Conservation (phyloP, 2,888 invertebrate genomes). For the Epicampocera succincta region DNA sequence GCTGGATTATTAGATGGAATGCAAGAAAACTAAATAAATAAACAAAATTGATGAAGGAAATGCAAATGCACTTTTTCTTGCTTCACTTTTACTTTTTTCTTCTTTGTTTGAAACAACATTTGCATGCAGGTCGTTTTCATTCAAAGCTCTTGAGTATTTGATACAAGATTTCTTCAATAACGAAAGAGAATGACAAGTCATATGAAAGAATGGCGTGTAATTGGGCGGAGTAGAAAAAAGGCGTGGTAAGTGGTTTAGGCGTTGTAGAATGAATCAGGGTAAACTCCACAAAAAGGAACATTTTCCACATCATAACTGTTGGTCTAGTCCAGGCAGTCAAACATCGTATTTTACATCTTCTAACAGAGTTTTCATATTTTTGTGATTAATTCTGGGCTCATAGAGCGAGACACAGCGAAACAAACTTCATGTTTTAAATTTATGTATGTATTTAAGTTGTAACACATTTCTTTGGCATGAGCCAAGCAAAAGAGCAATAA, state of each 20-base stretch:
- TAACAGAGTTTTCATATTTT: conserved; percentile 28
- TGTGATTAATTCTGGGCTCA: conserved; percentile 25
- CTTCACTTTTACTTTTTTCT: neutral
- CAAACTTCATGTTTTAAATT: conserved; percentile 10
- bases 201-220: too few relatives aligned
- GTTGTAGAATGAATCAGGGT: too few relatives aligned
- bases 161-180: too few relatives aligned
- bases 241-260: too few relatives aligned
- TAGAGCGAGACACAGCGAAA: neutral
- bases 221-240: too few relatives aligned
- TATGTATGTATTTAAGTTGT: neutral
- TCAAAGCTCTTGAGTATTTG: too few relatives aligned
- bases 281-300: neutral
- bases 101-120: neutral
- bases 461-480: neutral
- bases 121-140: too few relatives aligned
- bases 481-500: neutral
- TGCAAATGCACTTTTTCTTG: neutral
- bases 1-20: neutral
- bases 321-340: conserved; percentile 40
- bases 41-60: conserved; percentile 15
- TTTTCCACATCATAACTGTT: conserved; percentile 20
- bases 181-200: too few relatives aligned
- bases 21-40: conserved; percentile 7
- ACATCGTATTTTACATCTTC: conserved; percentile 34